Evolutionary conservation across 1,140 invertebrate genomes (phyloP).

Genomic region (Hesperophylax magnus): DNA sequence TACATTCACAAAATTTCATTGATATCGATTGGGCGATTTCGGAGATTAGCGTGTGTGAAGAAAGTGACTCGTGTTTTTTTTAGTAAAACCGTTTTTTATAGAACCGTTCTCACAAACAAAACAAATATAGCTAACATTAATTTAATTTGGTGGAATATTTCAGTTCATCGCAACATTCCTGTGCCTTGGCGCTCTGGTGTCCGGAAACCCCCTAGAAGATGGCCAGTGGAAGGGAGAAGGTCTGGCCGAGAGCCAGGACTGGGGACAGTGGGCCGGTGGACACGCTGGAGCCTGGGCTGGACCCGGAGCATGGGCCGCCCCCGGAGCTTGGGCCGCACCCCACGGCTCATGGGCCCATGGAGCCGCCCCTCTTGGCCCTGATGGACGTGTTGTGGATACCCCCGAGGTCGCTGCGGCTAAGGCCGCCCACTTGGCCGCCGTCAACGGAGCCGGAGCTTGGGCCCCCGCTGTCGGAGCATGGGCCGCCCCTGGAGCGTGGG

Average conservation of each 20-base stretch:
- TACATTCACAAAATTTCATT: no score
- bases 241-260: slow-evolving; percentile 37
- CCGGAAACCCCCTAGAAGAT: slow-evolving; percentile 4
- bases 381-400: slow-evolving; percentile 59
- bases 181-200: slow-evolving; percentile 17
- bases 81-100: no score
- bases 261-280: slow-evolving; percentile 17
- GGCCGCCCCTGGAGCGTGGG: neutral
- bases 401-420: slow-evolving; percentile 65
- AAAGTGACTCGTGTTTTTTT: no score
- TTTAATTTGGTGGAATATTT: no score
- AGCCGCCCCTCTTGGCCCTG: slow-evolving; percentile 50
- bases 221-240: slow-evolving; percentile 28
- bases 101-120: no score
- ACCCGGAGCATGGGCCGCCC: neutral
- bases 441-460: neutral
- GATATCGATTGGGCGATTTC: no score
- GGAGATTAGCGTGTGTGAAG: no score
- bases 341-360: slow-evolving; percentile 34
- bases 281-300: neutral
- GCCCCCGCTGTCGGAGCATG: slow-evolving; percentile 7
- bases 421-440: slow-evolving; percentile 61
- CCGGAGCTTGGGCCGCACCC: slow-evolving; percentile 45
- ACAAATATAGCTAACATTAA: no score
- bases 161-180: slow-evolving; percentile 7